Conservation (phyloP, 2,888 invertebrate species). For the Crocallis elinguaria region DNA sequence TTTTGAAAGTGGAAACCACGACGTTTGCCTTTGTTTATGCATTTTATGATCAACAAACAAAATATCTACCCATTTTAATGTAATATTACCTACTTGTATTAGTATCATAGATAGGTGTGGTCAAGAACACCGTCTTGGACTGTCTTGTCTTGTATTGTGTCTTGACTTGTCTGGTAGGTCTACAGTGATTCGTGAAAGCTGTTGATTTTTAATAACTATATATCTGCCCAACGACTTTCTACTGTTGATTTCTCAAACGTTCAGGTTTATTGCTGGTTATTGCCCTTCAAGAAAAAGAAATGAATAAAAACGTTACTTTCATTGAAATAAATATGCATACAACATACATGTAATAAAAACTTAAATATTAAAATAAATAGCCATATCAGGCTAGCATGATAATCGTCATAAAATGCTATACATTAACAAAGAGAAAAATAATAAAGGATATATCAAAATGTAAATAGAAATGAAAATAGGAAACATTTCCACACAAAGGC, state of each 20-base stretch:
- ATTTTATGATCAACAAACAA: not conserved
- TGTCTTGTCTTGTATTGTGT: slow-evolving; percentile 20
- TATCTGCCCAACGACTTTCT: slow-evolving; percentile 31
- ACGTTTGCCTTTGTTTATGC: not conserved
- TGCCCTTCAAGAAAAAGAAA: slow-evolving; percentile 15
- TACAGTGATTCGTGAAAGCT: slow-evolving; percentile 26
- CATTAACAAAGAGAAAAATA: too few relatives aligned
- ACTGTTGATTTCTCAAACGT: slow-evolving; percentile 33
- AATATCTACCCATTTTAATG: not conserved
- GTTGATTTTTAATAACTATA: slow-evolving; percentile 31
- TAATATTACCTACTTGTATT: slow-evolving; percentile 3
- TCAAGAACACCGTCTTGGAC: slow-evolving; percentile 13
- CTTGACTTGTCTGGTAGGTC: too few relatives aligned
- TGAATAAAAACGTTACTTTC: too few relatives aligned
- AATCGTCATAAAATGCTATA: too few relatives aligned
- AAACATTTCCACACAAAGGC: not conserved
- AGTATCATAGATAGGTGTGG: slow-evolving; percentile 12
- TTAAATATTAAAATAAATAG: too few relatives aligned
- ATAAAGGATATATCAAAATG: too few relatives aligned
- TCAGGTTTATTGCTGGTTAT: slow-evolving; percentile 29
- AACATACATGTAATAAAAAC: too few relatives aligned
- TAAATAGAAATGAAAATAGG: too few relatives aligned
- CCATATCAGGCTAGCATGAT: too few relatives aligned
- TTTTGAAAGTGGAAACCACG: too few relatives aligned
- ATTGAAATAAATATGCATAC: too few relatives aligned